A percentile compares a stretch with the other conserved stretches of the same genome.
Evolutionary conservation across 2,797 vertebrate genomes (phyloP).

Genomic region (Macroramphosus scolopax): DNA sequence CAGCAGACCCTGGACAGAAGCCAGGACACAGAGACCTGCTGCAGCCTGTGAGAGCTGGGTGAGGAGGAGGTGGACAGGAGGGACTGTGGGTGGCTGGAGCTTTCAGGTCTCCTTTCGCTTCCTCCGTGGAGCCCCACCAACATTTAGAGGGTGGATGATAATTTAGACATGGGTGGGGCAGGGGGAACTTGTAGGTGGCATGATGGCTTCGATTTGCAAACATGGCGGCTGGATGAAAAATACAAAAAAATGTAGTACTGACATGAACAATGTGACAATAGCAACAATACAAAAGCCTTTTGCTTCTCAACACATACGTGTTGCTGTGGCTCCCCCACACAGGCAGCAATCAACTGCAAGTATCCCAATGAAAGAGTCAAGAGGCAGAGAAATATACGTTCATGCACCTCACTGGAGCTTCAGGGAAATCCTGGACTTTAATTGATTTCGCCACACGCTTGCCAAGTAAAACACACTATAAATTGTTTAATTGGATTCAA

Average conservation of each 20-base stretch:
- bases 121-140: conserved; percentile 49
- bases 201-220: conserved; percentile 22
- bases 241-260: conserved; percentile 32
- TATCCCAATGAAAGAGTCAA: conserved; percentile 39
- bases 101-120: conserved; percentile 68
- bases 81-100: conserved; percentile 60
- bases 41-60: conserved; percentile 52
- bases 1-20: conserved; percentile 83
- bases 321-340: conserved; percentile 33
- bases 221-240: conserved; percentile 23
- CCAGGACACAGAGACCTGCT: conserved; percentile 75
- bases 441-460: no score
- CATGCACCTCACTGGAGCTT: conserved; percentile 4
- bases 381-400: conserved; percentile 14
- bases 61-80: conserved; percentile 22
- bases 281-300: conserved; percentile 20
- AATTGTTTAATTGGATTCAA: no score
- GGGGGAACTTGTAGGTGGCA: conserved; percentile 18
- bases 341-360: conserved; percentile 29
- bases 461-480: no score
- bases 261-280: conserved; percentile 26
- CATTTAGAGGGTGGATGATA: conserved; percentile 13
- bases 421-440: conserved; percentile 1
- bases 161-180: conserved; percentile 17
- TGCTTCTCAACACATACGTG: conserved; percentile 34